These are phyloP conservation scores for Orthosia gracilis DNA, from an alignment of 2,888 invertebrate genomes.

Conservation along the genomic window DNA sequence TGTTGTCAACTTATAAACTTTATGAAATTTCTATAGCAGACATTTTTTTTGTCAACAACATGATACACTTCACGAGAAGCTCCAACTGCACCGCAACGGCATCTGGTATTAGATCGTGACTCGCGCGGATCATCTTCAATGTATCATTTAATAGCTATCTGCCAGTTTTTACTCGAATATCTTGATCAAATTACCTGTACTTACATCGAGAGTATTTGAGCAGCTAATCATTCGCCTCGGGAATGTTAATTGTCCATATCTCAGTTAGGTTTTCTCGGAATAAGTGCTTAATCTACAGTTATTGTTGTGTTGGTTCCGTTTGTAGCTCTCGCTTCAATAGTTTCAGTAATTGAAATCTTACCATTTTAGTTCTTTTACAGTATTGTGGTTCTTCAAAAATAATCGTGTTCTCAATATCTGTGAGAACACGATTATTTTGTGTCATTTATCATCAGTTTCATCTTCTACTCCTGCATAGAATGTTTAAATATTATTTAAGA, in stretches of 20 bases:
- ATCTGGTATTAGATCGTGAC: conserved; percentile 45
- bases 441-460: background rate
- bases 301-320: conserved; percentile 35
- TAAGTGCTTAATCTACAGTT: conserved; percentile 23
- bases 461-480: background rate
- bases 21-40: background rate
- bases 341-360: conserved; percentile 10
- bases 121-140: conserved; percentile 26
- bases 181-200: conserved; percentile 49
- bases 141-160: conserved; percentile 44
- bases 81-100: conserved; percentile 16
- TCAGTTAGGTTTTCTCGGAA: conserved; percentile 29
- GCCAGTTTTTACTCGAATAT: conserved; percentile 44
- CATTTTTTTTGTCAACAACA: background rate
- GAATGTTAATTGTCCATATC: conserved; percentile 42
- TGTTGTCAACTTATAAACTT: background rate
- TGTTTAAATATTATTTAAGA: background rate
- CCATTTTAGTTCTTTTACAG: background rate
- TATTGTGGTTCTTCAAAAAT: background rate
- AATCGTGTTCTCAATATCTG: too few species aligned
- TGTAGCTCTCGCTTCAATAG: conserved; percentile 42
- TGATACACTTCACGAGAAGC: conserved; percentile 12
- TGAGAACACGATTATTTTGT: background rate
- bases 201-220: conserved; percentile 19
- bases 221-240: conserved; percentile 29